A percentile compares a stretch with the other conserved stretches of the same genome.
These are phyloP conservation scores for Lynx canadensis DNA, from an alignment of 2,113 vertebrate species.

Conservation along the genomic window DNA sequence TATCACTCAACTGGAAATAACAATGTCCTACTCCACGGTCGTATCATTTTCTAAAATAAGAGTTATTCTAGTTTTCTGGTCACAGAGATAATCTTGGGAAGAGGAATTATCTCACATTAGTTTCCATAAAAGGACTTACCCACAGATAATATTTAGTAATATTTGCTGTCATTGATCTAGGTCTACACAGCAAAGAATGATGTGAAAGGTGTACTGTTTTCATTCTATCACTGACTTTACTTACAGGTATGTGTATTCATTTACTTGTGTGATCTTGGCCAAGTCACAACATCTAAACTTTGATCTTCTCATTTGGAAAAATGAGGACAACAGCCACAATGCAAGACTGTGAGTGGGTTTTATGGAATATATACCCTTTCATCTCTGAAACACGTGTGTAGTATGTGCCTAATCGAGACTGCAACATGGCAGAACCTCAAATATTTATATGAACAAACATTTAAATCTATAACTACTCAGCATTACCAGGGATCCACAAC, in stretches of 20 bases:
- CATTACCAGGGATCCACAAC: background rate
- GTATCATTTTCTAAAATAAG: constrained; percentile 1
- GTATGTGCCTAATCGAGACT: background rate
- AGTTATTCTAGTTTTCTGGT: constrained; percentile 18
- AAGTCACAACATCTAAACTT: constrained; percentile 35
- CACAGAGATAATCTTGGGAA: constrained; percentile 11
- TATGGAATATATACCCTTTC: background rate
- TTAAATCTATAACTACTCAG: constrained; percentile 3
- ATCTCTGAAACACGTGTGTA: background rate
- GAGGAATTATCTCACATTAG: constrained; percentile 17
- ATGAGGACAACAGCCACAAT: background rate
- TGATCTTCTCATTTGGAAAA: constrained; percentile 49
- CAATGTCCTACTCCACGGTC: background rate
- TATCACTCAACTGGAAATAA: constrained; percentile 8
- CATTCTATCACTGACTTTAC: background rate
- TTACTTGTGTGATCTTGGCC: background rate
- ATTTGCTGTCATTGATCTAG: constrained; percentile 16
- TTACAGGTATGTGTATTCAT: background rate
- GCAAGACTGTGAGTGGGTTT: background rate
- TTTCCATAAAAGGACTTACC: constrained; percentile 19
- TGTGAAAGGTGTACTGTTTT: background rate
- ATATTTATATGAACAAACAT: constrained; percentile 11
- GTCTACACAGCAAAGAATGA: background rate
- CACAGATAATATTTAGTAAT: background rate
- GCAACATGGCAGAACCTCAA: background rate